Evolutionary conservation across 2,888 invertebrate species (phyloP).

Genomic region (Trachelus iudaicus): DNA sequence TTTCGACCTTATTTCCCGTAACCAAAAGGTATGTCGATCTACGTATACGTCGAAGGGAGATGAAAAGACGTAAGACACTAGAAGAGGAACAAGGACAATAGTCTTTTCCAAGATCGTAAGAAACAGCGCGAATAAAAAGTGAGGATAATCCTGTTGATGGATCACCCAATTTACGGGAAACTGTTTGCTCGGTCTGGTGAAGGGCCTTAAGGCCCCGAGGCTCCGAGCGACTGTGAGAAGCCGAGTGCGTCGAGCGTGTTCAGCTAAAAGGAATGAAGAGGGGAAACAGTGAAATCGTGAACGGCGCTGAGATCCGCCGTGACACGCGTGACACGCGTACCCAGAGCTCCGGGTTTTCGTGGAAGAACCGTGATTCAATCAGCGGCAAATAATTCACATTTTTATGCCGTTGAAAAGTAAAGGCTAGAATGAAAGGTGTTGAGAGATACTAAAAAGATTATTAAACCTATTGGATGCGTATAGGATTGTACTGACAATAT

Average conservation of each 20-base stretch:
- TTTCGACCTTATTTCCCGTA: background rate
- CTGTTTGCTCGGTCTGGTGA: slow-evolving; percentile 2
- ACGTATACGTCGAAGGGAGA: background rate
- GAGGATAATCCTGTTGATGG: slow-evolving; percentile 18
- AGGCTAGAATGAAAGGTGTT: background rate
- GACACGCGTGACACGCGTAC: slow-evolving; percentile 1
- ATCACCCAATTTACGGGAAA: slow-evolving; percentile 19
- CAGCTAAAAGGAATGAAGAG: background rate
- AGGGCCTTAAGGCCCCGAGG: slow-evolving; percentile 3
- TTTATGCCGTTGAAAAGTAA: slow-evolving; percentile 12
- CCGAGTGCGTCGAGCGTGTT: background rate
- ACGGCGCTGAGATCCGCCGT: background rate
- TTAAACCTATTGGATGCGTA: background rate
- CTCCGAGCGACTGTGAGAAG: background rate
- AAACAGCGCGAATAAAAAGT: slow-evolving; percentile 1
- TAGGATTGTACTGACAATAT: background rate
- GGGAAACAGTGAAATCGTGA: background rate
- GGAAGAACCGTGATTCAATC: slow-evolving; percentile 19
- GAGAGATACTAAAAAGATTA: background rate
- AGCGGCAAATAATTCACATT: slow-evolving; percentile 21
- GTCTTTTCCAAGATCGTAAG: background rate
- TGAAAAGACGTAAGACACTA: background rate
- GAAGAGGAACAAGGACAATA: background rate
- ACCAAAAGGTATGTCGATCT: background rate
- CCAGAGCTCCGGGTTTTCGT: background rate